phyloP scores from a whole-genome alignment of 2,113 vertebrate species.

The Vulpes vulpes region DNA sequence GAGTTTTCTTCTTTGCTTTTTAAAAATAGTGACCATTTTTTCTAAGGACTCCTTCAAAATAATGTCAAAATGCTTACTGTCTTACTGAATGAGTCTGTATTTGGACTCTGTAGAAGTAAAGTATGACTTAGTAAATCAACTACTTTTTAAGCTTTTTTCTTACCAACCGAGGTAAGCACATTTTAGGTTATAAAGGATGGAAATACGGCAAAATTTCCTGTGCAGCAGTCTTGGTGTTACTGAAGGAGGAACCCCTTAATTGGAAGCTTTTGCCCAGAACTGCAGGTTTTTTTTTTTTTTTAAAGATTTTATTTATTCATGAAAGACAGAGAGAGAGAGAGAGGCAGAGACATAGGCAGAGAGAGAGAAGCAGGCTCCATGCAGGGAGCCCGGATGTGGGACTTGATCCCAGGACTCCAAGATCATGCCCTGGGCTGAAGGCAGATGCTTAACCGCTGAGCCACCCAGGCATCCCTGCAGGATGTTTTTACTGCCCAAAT shows the following conservation, averaged over 20 bases:
- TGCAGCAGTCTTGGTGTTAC: background rate
- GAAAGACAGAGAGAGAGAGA: too few relatives aligned
- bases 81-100: background rate
- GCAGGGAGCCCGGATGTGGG: too few relatives aligned
- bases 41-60: constrained; percentile 13
- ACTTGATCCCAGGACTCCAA: too few relatives aligned
- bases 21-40: background rate
- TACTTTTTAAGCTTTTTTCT: background rate
- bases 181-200: constrained; percentile 40
- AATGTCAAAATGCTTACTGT: constrained; percentile 22
- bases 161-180: background rate
- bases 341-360: too few relatives aligned
- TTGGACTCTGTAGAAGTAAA: background rate
- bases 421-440: too few relatives aligned
- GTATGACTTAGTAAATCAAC: background rate
- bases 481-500: constrained; percentile 19
- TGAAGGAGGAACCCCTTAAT: constrained; percentile 25
- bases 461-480: background rate
- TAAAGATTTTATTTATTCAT: too few relatives aligned
- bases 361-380: too few relatives aligned
- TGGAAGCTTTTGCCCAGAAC: constrained; percentile 3
- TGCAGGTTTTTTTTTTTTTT: background rate
- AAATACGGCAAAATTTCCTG: constrained; percentile 14
- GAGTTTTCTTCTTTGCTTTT: constrained; percentile 12
- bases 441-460: too few relatives aligned